Evolutionary conservation across 1,140 invertebrate species (phyloP).

Genomic region (Meloidogyne hapla): DNA sequence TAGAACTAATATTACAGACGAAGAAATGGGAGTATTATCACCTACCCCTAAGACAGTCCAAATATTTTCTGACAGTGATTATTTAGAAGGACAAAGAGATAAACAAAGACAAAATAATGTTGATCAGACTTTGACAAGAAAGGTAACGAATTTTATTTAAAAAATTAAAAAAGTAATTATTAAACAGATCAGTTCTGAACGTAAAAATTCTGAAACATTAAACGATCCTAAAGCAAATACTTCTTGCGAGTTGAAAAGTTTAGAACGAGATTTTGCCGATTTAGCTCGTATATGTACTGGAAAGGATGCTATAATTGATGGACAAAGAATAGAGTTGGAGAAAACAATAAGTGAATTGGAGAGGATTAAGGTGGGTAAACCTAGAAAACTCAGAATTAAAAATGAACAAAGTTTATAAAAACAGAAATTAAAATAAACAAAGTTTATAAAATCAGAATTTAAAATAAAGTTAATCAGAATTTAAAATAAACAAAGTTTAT

Average conservation of each 20-base stretch:
- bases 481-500: background rate
- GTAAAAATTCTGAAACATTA: conserved; percentile 1
- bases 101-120: background rate
- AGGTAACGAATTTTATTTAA: background rate
- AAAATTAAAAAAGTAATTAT: background rate
- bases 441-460: too few species aligned
- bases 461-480: too few species aligned
- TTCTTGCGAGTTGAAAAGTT: conserved; percentile 18
- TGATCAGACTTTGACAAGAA: background rate
- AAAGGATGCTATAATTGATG: conserved; percentile 20
- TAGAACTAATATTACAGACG: background rate
- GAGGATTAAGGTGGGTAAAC: background rate
- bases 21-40: background rate
- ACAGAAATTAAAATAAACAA: too few species aligned
- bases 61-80: background rate
- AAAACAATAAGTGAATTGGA: background rate
- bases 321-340: conserved; percentile 13
- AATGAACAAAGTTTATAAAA: background rate
- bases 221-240: background rate
- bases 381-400: background rate
- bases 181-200: background rate
- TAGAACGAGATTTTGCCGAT: conserved; percentile 21
- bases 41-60: background rate
- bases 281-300: conserved; percentile 21
- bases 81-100: background rate